Percentiles rank a stretch among this genome's conserved stretches.
Conservation (phyloP, 2,797 vertebrate genomes). For the Danio aesculapii region DNA sequence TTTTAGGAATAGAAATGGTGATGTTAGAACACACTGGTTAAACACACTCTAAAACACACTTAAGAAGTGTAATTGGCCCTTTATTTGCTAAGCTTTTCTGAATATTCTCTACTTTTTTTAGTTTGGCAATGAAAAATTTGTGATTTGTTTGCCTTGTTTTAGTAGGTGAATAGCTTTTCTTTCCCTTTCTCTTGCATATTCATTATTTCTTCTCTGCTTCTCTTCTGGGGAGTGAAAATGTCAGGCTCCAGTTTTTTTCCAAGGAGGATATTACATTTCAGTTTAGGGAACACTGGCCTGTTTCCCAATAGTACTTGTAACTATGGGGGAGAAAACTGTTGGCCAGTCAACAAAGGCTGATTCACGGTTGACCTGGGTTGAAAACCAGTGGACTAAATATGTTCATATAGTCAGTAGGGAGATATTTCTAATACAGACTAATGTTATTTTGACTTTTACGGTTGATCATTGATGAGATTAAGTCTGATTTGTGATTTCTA, state of each 20-base stretch:
- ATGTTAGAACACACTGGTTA: no score
- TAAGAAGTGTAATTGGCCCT: no score
- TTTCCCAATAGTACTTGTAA: slow-evolving; percentile 13
- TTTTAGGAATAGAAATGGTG: no score
- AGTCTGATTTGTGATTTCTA: background rate
- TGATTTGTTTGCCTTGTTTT: no score
- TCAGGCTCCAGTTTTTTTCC: slow-evolving; percentile 3
- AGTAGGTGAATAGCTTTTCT: no score
- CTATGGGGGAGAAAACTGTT: slow-evolving; percentile 5
- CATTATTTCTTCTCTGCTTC: background rate
- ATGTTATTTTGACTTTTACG: background rate
- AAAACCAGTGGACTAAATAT: background rate
- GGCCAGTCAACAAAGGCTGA: background rate
- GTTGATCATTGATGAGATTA: background rate
- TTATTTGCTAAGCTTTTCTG: no score
- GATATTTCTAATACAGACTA: background rate
- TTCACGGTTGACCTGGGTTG: background rate
- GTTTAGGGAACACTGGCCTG: slow-evolving; percentile 12
- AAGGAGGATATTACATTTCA: slow-evolving; percentile 36
- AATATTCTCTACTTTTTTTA: no score
- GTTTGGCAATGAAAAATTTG: no score
- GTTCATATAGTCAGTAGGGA: background rate
- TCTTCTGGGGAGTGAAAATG: slow-evolving; percentile 11
- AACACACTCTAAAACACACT: no score
- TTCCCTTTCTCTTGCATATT: no score